These are phyloP conservation scores for Magallana gigas DNA, from an alignment of 1,140 invertebrate species.

Conservation along the genomic window DNA sequence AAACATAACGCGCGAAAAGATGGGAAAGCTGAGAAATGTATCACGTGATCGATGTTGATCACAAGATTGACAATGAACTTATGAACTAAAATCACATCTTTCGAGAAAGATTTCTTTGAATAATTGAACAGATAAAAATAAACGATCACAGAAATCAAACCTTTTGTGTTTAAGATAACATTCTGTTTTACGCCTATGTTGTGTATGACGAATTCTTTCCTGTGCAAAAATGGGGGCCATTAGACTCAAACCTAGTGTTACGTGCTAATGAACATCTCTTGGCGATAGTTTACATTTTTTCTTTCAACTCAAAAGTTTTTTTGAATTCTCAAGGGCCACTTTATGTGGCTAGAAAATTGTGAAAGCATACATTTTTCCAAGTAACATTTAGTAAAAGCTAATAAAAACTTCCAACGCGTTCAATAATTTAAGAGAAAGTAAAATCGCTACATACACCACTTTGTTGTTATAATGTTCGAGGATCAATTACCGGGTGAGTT, in stretches of 20 bases:
- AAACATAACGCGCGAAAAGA: constrained; percentile 6
- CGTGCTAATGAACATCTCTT: constrained; percentile 27
- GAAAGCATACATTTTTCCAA: neutral
- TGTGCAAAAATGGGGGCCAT: neutral
- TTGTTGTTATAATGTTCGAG: too few species aligned
- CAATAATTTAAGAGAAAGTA: neutral
- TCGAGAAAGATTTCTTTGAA: neutral
- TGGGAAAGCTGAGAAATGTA: constrained; percentile 28
- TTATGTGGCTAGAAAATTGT: neutral
- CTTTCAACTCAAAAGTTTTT: neutral
- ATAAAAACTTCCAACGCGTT: neutral
- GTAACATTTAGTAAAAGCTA: neutral
- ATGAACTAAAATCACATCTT: constrained; percentile 28
- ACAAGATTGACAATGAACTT: neutral
- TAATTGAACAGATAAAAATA: constrained; percentile 22
- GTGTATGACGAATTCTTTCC: constrained; percentile 17
- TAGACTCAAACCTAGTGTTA: neutral
- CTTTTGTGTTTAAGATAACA: neutral
- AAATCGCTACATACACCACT: too few species aligned
- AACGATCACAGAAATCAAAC: neutral
- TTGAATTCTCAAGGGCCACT: neutral
- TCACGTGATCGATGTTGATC: neutral
- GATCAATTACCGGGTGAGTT: too few species aligned
- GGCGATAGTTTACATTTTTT: constrained; percentile 28
- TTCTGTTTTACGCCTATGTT: neutral